Percentiles rank a stretch among this genome's conserved stretches.
phyloP scores from a whole-genome alignment of 2,888 invertebrate species.

The Clistopyga incitator region DNA sequence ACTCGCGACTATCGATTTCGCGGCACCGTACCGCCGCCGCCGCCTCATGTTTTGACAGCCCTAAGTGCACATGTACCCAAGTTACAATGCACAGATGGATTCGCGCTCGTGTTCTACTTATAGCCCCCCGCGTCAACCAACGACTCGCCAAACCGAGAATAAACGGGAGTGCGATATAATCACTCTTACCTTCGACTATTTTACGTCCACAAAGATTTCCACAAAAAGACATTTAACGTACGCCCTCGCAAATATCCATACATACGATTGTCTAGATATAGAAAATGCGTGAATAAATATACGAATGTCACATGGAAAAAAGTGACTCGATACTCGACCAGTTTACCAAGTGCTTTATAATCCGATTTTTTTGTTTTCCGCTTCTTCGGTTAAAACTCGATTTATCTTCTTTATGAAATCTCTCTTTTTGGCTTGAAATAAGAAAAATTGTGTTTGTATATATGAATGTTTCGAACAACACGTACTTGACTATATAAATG shows the following conservation, averaged over 20 bases:
- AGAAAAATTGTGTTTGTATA: no score
- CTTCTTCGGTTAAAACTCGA: no score
- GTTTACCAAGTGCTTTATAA: no score
- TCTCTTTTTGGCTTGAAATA: no score
- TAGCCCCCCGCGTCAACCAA: slow-evolving; percentile 28
- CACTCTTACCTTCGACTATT: not conserved
- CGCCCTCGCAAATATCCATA: not conserved
- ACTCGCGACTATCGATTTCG: slow-evolving; percentile 60
- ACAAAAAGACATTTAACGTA: not conserved
- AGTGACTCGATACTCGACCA: no score
- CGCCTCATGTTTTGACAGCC: slow-evolving; percentile 51
- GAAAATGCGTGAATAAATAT: no score
- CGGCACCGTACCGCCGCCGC: no score
- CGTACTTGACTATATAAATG: not conserved
- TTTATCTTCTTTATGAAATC: no score
- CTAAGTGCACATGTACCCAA: slow-evolving; percentile 48
- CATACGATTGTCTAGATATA: not conserved
- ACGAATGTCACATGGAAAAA: no score
- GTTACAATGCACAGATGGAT: slow-evolving; percentile 51
- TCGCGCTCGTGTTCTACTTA: slow-evolving; percentile 40
- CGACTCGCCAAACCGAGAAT: not conserved
- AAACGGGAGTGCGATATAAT: not conserved
- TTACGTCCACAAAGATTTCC: not conserved
- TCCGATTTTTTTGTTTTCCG: no score
- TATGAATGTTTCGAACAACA: not conserved